Conservation (phyloP, 1,140 invertebrate genomes). For the Anastrepha obliqua region DNA sequence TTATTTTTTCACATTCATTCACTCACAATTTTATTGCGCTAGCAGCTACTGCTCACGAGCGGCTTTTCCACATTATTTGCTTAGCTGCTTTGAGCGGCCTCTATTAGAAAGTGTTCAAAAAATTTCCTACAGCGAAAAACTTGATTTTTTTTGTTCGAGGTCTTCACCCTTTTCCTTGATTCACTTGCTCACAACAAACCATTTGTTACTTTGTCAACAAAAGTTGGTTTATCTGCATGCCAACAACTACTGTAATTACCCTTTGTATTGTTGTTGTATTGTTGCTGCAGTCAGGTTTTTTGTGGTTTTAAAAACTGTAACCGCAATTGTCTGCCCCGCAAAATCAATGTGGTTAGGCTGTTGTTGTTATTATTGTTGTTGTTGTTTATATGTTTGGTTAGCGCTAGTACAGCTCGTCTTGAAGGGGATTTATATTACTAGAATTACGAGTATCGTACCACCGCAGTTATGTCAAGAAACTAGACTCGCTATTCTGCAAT, state of each 20-base stretch:
- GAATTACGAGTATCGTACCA: constrained; percentile 1
- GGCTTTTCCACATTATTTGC: not conserved
- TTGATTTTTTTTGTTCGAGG: constrained; percentile 8
- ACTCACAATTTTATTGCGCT: not conserved
- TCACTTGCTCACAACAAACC: not conserved
- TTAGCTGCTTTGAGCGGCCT: not conserved
- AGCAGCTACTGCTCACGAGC: not conserved
- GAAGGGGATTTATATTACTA: constrained; percentile 40
- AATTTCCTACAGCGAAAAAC: constrained; percentile 2
- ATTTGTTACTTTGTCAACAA: constrained; percentile 21
- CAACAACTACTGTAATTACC: constrained; percentile 14
- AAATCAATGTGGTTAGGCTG: constrained; percentile 33
- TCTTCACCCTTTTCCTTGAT: constrained; percentile 31
- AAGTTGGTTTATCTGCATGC: not conserved
- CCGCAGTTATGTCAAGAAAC: not conserved
- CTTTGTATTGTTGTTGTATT: constrained; percentile 24
- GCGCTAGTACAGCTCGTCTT: not conserved
- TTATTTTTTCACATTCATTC: constrained; percentile 18
- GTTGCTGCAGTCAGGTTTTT: constrained; percentile 29
- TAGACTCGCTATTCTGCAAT: not conserved
- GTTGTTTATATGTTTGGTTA: no score
- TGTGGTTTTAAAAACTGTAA: constrained; percentile 36
- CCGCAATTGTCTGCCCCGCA: constrained; percentile 33
- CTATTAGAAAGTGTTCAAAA: constrained; percentile 32
- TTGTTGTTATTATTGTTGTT: not conserved